Percentiles rank a stretch among this genome's conserved stretches.
phyloP scores from a whole-genome alignment of 2,797 vertebrate genomes.

The Gila robusta region DNA sequence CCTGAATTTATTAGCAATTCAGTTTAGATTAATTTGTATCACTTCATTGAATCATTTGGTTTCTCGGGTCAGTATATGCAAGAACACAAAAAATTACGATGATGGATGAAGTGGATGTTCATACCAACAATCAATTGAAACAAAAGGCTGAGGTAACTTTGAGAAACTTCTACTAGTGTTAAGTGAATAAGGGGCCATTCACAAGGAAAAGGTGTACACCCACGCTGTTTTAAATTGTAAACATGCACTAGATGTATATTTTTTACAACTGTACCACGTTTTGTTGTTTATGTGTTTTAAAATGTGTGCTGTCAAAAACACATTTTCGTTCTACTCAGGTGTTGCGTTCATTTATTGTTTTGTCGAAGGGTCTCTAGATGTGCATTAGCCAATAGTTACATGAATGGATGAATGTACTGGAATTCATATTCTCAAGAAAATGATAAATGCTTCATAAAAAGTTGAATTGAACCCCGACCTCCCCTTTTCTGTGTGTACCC shows the following conservation, averaged over 20 bases:
- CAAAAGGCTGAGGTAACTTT: neutral
- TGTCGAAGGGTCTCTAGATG: neutral
- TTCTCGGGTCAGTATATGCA: neutral
- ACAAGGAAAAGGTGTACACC: neutral
- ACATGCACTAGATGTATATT: neutral
- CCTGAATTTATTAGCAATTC: neutral
- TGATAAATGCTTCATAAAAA: neutral
- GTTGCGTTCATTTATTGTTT: neutral
- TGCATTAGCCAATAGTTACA: neutral
- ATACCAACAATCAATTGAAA: neutral
- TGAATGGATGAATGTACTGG: neutral
- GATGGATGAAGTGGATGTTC: neutral
- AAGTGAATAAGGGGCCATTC: neutral
- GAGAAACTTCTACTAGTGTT: neutral
- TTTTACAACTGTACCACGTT: neutral
- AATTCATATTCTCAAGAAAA: neutral
- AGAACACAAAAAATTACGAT: neutral
- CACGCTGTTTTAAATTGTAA: neutral
- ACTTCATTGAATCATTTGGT: neutral
- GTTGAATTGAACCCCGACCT: neutral
- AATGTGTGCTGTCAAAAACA: neutral
- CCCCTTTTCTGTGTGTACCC: neutral
- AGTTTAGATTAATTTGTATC: too few species aligned
- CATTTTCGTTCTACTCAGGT: neutral
- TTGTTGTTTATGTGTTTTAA: neutral